Conservation (phyloP, 2,797 vertebrate genomes). For the Salmo trutta region DNA sequence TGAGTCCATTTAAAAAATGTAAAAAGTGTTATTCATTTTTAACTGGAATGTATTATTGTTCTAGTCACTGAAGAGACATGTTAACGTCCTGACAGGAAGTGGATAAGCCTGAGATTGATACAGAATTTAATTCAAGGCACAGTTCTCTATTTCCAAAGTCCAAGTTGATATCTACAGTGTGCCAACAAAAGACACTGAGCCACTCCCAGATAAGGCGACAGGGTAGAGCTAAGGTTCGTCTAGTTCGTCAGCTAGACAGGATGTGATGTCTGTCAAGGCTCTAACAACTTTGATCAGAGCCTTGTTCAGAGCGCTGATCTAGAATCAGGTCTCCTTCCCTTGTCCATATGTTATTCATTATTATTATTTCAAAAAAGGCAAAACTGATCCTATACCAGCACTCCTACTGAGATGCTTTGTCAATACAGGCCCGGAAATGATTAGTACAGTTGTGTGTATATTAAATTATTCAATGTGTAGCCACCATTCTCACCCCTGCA, state of each 20-base stretch:
- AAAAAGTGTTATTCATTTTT: no score
- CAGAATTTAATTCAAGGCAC: neutral
- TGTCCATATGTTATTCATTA: neutral
- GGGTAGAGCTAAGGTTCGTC: neutral
- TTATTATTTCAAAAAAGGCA: neutral
- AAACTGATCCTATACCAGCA: neutral
- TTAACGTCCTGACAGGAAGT: neutral
- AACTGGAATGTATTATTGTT: no score
- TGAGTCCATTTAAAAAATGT: no score
- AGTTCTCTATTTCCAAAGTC: neutral
- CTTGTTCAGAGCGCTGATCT: no score
- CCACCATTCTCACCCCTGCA: constrained; percentile 82
- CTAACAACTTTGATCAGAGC: neutral
- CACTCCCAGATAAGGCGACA: neutral
- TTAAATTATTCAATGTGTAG: neutral
- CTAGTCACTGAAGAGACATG: neutral
- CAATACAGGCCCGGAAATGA: neutral
- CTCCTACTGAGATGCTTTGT: neutral
- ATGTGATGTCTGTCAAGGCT: neutral
- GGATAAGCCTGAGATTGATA: neutral
- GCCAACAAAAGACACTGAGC: neutral
- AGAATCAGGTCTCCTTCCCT: no score
- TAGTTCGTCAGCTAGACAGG: neutral
- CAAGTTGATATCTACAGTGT: neutral
- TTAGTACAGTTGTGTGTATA: neutral